A percentile compares a stretch with the other conserved stretches of the same genome.
Conservation (phyloP, 2,797 vertebrate species). For the Trachops cirrhosus region DNA sequence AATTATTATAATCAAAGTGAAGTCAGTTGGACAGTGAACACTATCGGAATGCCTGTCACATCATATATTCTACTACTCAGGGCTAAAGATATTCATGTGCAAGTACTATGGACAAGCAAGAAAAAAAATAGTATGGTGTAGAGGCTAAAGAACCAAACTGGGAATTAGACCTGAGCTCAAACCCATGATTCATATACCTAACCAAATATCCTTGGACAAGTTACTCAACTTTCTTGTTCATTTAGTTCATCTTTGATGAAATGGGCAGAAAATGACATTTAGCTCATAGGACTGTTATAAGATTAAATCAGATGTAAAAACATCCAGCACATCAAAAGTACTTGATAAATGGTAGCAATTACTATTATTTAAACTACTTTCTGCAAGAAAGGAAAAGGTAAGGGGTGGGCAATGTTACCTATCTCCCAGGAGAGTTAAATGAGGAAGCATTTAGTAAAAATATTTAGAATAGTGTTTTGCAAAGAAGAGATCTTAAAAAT, state of each 20-base stretch:
- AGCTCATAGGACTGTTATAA: neutral
- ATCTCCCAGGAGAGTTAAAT: neutral
- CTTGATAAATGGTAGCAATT: neutral
- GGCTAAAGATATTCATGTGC: accelerated
- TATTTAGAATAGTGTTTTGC: neutral
- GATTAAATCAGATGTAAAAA: constrained; percentile 17
- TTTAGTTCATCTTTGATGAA: neutral
- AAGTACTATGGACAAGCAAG: neutral
- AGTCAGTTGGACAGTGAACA: neutral
- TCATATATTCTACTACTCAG: neutral
- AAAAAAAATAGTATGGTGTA: neutral
- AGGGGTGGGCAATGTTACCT: neutral
- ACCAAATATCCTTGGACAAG: neutral
- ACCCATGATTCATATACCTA: neutral
- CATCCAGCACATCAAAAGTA: neutral
- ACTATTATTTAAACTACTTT: neutral
- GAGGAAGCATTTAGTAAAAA: constrained; percentile 1
- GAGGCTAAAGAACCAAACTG: neutral
- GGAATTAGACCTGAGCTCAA: neutral
- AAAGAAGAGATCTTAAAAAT: neutral
- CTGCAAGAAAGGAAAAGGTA: neutral
- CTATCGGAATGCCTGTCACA: accelerated
- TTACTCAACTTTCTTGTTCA: neutral
- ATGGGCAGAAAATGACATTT: constrained; percentile 19
- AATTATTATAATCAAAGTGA: neutral